Conservation (phyloP, 2,113 vertebrate species). For the Colossoma macropomum region DNA sequence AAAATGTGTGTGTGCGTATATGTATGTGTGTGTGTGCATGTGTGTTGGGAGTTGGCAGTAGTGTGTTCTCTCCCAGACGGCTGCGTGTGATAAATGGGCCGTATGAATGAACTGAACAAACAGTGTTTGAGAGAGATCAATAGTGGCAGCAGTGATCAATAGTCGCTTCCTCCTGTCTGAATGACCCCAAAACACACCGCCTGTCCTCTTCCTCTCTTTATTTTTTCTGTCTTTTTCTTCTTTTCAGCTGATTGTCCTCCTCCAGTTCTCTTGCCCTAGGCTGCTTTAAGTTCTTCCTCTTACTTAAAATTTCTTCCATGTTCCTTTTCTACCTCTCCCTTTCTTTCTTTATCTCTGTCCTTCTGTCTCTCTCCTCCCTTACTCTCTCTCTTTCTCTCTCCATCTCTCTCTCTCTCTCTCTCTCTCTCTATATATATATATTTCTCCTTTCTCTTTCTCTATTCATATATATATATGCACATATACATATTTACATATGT, state of each 20-base stretch:
- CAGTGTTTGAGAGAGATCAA: constrained; percentile 21
- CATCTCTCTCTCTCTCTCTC: not conserved
- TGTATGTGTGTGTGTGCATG: not conserved
- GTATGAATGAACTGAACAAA: constrained; percentile 17
- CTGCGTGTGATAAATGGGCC: constrained; percentile 3
- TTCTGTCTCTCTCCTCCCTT: too few species aligned
- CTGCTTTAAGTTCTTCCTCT: constrained; percentile 12
- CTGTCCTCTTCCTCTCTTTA: constrained; percentile 3
- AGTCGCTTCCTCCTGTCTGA: not conserved
- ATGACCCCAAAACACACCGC: not conserved
- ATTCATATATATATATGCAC: too few species aligned
- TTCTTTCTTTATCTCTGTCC: not conserved
- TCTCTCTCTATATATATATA: not conserved
- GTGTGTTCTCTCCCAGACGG: not conserved
- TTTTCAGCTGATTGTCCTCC: constrained; percentile 33
- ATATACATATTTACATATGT: not conserved
- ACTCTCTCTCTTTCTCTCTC: too few species aligned
- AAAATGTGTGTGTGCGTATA: too few species aligned
- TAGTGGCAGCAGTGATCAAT: constrained; percentile 27
- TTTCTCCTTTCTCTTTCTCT: too few species aligned
- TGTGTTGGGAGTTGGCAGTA: not conserved
- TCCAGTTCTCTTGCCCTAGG: not conserved
- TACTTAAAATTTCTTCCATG: constrained; percentile 8
- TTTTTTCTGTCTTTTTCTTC: not conserved
- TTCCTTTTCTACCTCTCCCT: not conserved